These are phyloP conservation scores for Polyodon spathula DNA, from an alignment of 2,113 vertebrate species.

Conservation along the genomic window DNA sequence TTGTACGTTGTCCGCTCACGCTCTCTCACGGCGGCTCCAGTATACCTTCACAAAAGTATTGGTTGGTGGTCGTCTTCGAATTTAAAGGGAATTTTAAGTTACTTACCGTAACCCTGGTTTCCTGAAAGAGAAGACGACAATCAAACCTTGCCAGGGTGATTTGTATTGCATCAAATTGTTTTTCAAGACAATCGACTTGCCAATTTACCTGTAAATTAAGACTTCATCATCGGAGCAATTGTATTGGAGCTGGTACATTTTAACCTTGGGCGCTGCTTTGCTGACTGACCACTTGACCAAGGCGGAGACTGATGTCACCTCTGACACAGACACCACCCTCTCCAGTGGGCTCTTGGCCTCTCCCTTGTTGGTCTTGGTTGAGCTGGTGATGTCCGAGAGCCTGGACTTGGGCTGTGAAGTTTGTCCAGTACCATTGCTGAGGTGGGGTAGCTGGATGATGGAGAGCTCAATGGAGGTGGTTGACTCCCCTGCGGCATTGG, in stretches of 20 bases:
- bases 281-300: constrained; percentile 88
- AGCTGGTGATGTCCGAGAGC: constrained; percentile 90
- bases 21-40: no score
- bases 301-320: constrained; percentile 84
- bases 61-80: no score
- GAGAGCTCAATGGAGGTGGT: constrained; percentile 84
- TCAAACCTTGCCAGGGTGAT: no score
- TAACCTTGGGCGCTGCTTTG: constrained; percentile 84
- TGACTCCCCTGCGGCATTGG: constrained; percentile 89
- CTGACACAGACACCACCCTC: constrained; percentile 77
- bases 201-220: constrained; percentile 86
- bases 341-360: constrained; percentile 73
- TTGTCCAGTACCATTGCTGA: constrained; percentile 78
- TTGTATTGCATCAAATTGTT: no score
- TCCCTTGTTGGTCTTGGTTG: constrained; percentile 77
- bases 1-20: no score
- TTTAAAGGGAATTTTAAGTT: no score
- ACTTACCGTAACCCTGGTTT: no score
- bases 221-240: constrained; percentile 96
- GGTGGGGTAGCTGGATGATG: constrained; percentile 87
- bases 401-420: constrained; percentile 76
- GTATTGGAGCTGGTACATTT: constrained; percentile 98
- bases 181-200: no score
- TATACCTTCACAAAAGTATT: no score
- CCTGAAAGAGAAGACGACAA: no score